These are phyloP conservation scores for Gymnarchus niloticus DNA, from an alignment of 2,113 vertebrate species.

Conservation along the genomic window DNA sequence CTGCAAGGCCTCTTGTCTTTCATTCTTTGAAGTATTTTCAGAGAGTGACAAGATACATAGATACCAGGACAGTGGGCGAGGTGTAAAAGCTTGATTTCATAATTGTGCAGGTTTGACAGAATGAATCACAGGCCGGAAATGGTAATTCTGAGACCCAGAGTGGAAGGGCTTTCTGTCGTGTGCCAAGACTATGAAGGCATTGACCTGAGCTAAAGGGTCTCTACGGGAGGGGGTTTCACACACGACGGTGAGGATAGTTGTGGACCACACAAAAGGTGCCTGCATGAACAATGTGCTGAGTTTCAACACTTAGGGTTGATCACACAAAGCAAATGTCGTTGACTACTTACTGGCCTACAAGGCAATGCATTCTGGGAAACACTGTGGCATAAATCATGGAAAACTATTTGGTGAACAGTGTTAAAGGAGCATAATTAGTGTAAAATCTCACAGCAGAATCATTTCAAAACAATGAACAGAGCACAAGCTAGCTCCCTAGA, in stretches of 20 bases:
- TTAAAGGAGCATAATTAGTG: neutral
- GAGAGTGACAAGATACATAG: neutral
- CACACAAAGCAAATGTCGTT: neutral
- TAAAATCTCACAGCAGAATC: neutral
- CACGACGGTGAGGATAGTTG: neutral
- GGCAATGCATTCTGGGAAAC: neutral
- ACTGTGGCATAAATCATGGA: neutral
- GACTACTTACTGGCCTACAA: neutral
- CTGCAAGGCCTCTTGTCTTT: neutral
- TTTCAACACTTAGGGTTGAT: neutral
- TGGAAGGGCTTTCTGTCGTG: neutral
- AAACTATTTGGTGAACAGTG: neutral
- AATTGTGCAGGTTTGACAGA: neutral
- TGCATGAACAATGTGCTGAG: neutral
- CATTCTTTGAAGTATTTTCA: neutral
- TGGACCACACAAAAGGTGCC: neutral
- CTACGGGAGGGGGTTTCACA: neutral
- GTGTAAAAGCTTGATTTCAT: neutral
- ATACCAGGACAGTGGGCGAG: conserved; percentile 6
- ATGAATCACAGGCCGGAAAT: conserved; percentile 2
- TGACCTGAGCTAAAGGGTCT: neutral
- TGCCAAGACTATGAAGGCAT: neutral
- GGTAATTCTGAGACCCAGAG: neutral
- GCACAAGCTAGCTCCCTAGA: neutral
- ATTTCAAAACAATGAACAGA: neutral